These are phyloP conservation scores for Intellagama lesueurii DNA, from an alignment of 2,797 vertebrate species.

Conservation along the genomic window DNA sequence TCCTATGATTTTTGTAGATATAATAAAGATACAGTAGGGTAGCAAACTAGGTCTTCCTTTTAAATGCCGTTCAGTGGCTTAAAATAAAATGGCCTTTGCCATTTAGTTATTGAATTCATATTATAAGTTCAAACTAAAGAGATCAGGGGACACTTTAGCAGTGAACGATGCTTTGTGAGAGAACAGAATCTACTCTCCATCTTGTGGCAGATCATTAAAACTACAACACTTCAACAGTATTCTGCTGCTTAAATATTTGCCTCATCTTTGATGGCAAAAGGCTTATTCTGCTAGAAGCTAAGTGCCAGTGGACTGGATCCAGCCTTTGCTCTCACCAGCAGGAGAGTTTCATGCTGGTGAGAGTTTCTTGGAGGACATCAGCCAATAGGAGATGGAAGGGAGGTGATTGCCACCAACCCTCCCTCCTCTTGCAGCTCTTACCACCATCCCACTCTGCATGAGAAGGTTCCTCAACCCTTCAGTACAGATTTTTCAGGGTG, in stretches of 20 bases:
- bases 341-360: background rate
- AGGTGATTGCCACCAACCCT: background rate
- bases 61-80: background rate
- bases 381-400: background rate
- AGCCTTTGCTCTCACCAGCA: background rate
- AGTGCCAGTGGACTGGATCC: background rate
- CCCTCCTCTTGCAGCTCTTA: background rate
- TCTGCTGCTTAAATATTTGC: background rate
- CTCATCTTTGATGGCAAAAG: background rate
- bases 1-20: background rate
- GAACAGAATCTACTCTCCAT: conserved; percentile 1
- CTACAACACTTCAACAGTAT: background rate
- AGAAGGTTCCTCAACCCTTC: background rate
- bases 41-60: background rate
- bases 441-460: background rate
- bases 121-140: background rate
- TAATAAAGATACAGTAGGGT: background rate
- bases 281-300: background rate
- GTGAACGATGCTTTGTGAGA: background rate
- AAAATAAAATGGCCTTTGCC: background rate
- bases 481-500: background rate
- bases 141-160: background rate
- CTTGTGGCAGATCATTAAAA: conserved; percentile 20
- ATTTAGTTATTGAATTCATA: background rate
- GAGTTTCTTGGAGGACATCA: background rate